Evolutionary conservation across 1,140 invertebrate species (phyloP), one percentile per base, ranked within the genome.

Genomic region (Pseudomyrmex sp.): DNA sequence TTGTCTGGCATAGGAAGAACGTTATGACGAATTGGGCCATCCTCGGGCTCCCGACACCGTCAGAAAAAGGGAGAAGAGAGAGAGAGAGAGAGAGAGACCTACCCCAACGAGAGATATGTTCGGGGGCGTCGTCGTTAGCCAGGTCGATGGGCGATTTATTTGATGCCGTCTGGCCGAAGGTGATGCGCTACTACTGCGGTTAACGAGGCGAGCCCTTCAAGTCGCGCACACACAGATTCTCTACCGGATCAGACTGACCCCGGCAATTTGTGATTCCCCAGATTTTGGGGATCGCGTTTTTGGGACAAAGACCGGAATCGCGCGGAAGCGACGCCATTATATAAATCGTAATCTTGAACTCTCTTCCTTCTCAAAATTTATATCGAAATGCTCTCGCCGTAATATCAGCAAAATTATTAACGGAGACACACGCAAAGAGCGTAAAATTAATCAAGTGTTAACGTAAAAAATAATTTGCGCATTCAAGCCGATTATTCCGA

Each of bases 1-100:
- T 87, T 87, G 86, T 50, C 66, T 35, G 70, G 75, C 69, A 86
- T 85, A 90, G 82, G 88, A 90, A 88, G 76, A 87, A 91, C 61
- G 86, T 91, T 92, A 92, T 91, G 90, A 92, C 89, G 89, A 92
- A 92, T 92, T 92, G 91, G 89, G 87, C 83, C 75, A 87, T 85
- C 91, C 90, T 88, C 85, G 85, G 85, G 35, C 50, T 80, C 65
- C 63, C 86, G 79, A 77, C 76, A 58, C 63, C 23, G 63, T 35
- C 82, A 79, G 86, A 91, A 86, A 90, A 89, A 90, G 63, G 44
- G 54, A 56, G 46, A 46, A 62, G 52, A 70, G 76, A 52, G 85
- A 66, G 58, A 62, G 18, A 18, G 48, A 70, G 76, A 52, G 85
- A 66, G 62, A 62, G 66, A 77, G 89, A 35, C 92, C 92, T 92